phyloP scores from a whole-genome alignment of 2,888 invertebrate genomes.

The Axea sp. region DNA sequence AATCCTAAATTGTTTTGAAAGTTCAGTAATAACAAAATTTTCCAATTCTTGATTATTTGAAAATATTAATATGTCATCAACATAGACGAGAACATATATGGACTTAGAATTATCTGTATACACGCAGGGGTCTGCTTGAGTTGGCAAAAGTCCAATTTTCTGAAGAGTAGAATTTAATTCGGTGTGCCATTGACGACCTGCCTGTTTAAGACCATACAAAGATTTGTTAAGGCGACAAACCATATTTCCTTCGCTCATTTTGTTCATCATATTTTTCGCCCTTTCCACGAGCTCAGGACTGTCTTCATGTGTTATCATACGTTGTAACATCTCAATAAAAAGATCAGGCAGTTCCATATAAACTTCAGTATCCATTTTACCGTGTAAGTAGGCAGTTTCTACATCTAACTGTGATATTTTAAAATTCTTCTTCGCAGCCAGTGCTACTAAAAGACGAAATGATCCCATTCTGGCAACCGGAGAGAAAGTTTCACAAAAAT shows the following conservation, averaged over 20 bases:
- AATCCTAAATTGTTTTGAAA: too few relatives aligned
- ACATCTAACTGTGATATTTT: background rate
- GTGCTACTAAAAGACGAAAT: background rate
- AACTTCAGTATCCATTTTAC: background rate
- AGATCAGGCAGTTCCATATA: background rate
- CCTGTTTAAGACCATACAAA: background rate
- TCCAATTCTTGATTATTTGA: too few relatives aligned
- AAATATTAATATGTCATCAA: background rate
- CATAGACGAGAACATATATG: background rate
- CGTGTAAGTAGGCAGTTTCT: background rate
- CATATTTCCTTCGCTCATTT: background rate
- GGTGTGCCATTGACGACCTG: background rate
- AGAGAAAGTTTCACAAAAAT: background rate
- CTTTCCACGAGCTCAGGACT: background rate
- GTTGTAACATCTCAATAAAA: background rate
- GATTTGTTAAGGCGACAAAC: background rate
- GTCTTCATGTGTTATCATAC: background rate
- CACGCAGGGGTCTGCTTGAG: background rate
- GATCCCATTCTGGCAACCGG: background rate
- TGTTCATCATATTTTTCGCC: background rate
- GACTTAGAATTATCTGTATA: background rate
- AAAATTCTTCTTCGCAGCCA: background rate
- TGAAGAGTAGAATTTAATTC: background rate
- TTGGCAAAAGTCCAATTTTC: background rate
- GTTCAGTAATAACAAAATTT: too few relatives aligned